Base-by-base conservation (phyloP, 1,140 invertebrate species). In the Trachymyrmex septentrionalis region DNA sequence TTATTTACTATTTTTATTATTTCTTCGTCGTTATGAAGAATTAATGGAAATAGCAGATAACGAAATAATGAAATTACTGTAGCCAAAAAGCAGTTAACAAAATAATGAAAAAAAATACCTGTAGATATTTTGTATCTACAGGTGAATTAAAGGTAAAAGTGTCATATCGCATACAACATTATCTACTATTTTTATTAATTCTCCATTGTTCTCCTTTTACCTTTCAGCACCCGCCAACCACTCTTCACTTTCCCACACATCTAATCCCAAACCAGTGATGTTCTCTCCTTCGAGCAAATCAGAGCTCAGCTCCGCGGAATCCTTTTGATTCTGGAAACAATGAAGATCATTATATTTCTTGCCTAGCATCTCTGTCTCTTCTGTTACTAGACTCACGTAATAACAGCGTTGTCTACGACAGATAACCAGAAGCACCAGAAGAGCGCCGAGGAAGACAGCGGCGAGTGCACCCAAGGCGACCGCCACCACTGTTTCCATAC, bases 401-500 rank as follows among this genome's bases (percentile, higher is more conserved):
- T 96, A 95, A 80, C 95, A 93, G 27, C 94, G 93, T 90, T 96
- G 95, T 69, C 95, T 94, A 63, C 96, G 95, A 91, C 96, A 97
- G 63, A 97, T 96, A 34, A 97, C 92, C n/a, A 97, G 93, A 12
- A 97, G 92, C 0, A 96, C 96, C n/a, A 97, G 91, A 64, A 97
- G 94, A 7, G 97, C 96, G 64, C 96, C 97, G 53, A 97, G 91
- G 93, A 97, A 97, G 64, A 97, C 96, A 9, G 96, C 96, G 71
- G 96, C 96, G 38, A 97, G 93, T 27, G 97, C 96, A 69, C 96
- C 96, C 88, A 97, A 96, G 5, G 97, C 96, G 14, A 97, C 96
- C 44, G 96, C 96, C 14, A 97, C 96, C n/a, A 97, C 95, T 67
- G 96, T 96, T 93, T 97, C 97, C 95, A 97, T 97, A 53, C 95